Base-by-base conservation (phyloP, 2,113 vertebrate genomes). In the Lethenteron camtschaticum region DNA sequence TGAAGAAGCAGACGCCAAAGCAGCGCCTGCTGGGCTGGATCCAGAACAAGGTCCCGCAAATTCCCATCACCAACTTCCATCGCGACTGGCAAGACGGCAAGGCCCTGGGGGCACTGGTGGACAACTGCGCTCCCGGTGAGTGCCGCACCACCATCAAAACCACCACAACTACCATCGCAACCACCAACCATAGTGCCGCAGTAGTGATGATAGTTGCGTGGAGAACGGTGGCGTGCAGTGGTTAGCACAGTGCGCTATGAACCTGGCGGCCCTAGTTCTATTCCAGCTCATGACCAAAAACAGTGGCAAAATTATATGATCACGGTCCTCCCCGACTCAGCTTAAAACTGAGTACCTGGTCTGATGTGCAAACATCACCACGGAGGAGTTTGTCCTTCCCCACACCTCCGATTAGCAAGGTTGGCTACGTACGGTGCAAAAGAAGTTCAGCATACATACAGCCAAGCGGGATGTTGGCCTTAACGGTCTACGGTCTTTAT, bases 21-120 rank as follows among this genome's bases (percentile, higher is more conserved):
- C 90, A 95, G 78, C 84, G 90, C 1, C 84, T 94, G 57, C 82
- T 95, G 56, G 89, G 90, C 76, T 96, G 90, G 90, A 95, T 96
- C 81, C 89, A 94, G 81, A 83, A 96, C 81, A 87, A 87, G 75
- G 83, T 95, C 55, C 90, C 89, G 1, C 87, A 95, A 78, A 77
- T 95, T 57, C 87, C 86, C 76, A 94, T 96, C 79, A 90, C 83
- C 79, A 96, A 92, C 83, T 96, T 96, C 80, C 82, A 86, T 72
- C 79, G 85, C 0, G 90, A 96, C 80, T 95, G 89, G 90, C 83
- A 88, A 76, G 86, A 88, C 0, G 89, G 90, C 70, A 88, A 87
- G 58, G 90, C 90, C 0, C 79, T 95, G 78, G 90, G n/a, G 0
- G 90, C 90, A 0, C 82, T 95, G 78, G 90, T 89, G 77, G 87